phyloP scores from a whole-genome alignment of 2,888 invertebrate genomes.

The Megamerina dolium region DNA sequence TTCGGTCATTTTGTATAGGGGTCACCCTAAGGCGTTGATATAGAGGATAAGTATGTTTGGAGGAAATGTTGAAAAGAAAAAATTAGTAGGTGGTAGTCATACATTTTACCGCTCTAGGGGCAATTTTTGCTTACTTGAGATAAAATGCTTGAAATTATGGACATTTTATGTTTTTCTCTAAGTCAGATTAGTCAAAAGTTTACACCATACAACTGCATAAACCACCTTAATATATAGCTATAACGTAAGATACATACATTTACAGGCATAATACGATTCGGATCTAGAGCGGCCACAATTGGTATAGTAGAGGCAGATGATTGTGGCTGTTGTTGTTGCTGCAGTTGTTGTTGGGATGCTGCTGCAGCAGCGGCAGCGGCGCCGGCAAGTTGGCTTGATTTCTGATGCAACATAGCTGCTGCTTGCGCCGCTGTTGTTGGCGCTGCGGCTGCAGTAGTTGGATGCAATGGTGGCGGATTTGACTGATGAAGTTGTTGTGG shows the following conservation, averaged over 20 bases:
- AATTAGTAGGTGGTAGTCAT: background rate
- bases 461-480: conserved; percentile 40
- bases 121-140: background rate
- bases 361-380: conserved; percentile 7
- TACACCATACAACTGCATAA: too few species aligned
- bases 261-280: conserved; percentile 56
- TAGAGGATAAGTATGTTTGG: too few species aligned
- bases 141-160: too few species aligned
- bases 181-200: too few species aligned
- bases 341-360: conserved; percentile 17
- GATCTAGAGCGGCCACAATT: conserved; percentile 51
- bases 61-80: too few species aligned
- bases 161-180: too few species aligned
- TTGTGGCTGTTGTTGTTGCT: conserved; percentile 30
- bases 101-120: background rate
- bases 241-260: conserved; percentile 51
- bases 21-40: too few species aligned
- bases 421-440: conserved; percentile 33
- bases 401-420: conserved; percentile 16
- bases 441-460: conserved; percentile 25
- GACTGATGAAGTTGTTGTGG: conserved; percentile 26
- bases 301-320: conserved; percentile 38
- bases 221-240: too few species aligned
- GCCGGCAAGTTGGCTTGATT: conserved; percentile 10
- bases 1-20: too few species aligned